phyloP scores from a whole-genome alignment of 2,113 vertebrate species.

The Macroglossus sobrinus region DNA sequence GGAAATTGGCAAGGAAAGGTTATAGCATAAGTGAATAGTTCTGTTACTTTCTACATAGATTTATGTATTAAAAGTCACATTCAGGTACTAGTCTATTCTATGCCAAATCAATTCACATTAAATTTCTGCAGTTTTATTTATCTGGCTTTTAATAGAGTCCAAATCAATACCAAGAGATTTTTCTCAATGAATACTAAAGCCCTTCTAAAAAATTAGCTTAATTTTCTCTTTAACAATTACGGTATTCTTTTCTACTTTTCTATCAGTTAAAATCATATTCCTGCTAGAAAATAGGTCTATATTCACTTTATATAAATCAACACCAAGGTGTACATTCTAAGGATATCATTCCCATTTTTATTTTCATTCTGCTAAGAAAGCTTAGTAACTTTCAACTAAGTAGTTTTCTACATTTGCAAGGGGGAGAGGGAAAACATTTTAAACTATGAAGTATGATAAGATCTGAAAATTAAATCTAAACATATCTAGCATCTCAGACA shows the following conservation, averaged over 20 bases:
- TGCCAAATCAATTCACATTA: slow-evolving; percentile 28
- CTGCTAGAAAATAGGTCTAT: background rate
- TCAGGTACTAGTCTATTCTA: background rate
- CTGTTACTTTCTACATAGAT: slow-evolving; percentile 39
- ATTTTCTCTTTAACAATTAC: background rate
- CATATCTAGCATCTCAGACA: background rate
- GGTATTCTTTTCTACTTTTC: background rate
- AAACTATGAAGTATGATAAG: background rate
- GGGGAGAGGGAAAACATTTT: background rate
- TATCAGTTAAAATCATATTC: slow-evolving; percentile 1
- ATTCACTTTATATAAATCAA: background rate
- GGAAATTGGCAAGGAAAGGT: background rate
- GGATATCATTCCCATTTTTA: background rate
- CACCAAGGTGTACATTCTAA: background rate
- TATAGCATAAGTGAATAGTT: background rate
- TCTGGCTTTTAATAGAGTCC: background rate
- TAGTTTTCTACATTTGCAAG: background rate
- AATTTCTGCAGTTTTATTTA: slow-evolving; percentile 49
- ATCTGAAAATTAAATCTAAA: slow-evolving; percentile 35
- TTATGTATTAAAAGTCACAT: slow-evolving; percentile 44
- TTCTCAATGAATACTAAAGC: background rate
- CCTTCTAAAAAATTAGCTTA: background rate
- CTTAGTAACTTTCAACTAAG: background rate
- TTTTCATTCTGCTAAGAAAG: background rate
- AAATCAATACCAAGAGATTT: slow-evolving; percentile 21